Evolutionary conservation across 2,113 vertebrate species (phyloP).

Genomic region (Mormoops blainvillei): DNA sequence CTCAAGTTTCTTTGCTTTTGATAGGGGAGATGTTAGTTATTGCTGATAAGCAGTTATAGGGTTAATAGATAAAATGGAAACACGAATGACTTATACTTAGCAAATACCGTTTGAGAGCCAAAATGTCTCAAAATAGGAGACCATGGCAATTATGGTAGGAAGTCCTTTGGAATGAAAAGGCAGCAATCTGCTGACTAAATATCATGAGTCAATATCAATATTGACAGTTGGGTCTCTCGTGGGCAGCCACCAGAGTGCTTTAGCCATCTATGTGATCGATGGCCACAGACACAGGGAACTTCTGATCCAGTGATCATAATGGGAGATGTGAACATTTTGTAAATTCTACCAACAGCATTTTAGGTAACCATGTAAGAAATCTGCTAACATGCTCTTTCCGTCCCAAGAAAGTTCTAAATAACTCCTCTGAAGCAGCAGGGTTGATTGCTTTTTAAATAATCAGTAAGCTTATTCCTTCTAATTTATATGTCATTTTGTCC

Average conservation of each 20-base stretch:
- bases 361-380: background rate
- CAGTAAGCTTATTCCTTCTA: background rate
- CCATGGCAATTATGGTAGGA: background rate
- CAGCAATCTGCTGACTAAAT: background rate
- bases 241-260: background rate
- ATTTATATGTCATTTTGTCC: background rate
- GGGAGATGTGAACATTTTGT: background rate
- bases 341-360: background rate
- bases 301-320: background rate
- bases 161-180: background rate
- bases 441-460: background rate
- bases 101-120: background rate
- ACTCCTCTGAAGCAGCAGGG: background rate
- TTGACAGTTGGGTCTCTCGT: background rate
- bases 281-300: background rate
- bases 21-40: background rate
- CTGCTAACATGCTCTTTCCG: background rate
- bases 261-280: background rate
- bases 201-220: background rate
- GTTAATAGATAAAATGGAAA: background rate
- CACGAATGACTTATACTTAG: background rate
- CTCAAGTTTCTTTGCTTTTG: background rate
- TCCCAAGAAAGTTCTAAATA: background rate
- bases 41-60: background rate
- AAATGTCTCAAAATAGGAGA: background rate